Evolutionary conservation across 1,140 invertebrate species (phyloP).

Genomic region (Diachasma alloeum): DNA sequence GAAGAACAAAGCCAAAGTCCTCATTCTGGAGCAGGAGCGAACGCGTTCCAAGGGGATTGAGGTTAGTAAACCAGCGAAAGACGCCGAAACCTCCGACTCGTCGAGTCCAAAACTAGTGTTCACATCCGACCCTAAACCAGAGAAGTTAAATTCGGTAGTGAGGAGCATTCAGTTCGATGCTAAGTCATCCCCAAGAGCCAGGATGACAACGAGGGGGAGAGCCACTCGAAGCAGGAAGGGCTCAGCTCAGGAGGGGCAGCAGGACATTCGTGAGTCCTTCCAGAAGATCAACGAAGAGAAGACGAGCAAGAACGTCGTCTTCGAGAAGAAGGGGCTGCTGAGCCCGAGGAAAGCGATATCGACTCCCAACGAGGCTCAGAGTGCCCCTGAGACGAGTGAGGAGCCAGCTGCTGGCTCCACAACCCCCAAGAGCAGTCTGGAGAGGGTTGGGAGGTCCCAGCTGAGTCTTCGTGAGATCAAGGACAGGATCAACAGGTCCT

Average conservation of each 20-base stretch:
- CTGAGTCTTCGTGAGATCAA: conserved; percentile 74
- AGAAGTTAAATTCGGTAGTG: conserved; percentile 43
- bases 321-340: conserved; percentile 55
- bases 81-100: conserved; percentile 12
- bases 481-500: conserved; percentile 70
- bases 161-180: conserved; percentile 55
- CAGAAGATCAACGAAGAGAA: conserved; percentile 44
- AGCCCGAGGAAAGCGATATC: conserved; percentile 52
- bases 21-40: conserved; percentile 67
- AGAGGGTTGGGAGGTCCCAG: conserved; percentile 63
- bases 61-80: not conserved
- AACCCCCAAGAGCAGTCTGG: conserved; percentile 61
- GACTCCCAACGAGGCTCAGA: conserved; percentile 13
- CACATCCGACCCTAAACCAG: not conserved
- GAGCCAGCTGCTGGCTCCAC: conserved; percentile 34
- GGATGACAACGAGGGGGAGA: conserved; percentile 22
- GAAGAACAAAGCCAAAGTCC: conserved; percentile 67
- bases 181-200: conserved; percentile 37
- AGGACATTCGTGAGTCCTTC: conserved; percentile 57
- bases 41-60: conserved; percentile 18
- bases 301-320: conserved; percentile 47
- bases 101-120: conserved; percentile 30
- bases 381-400: not conserved
- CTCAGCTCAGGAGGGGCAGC: conserved; percentile 45
- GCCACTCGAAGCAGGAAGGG: conserved; percentile 32